Percentiles rank a stretch among this genome's conserved stretches.
These are phyloP conservation scores for Panagrolaimus sp. DNA, from an alignment of 1,140 invertebrate genomes.

Conservation along the genomic window DNA sequence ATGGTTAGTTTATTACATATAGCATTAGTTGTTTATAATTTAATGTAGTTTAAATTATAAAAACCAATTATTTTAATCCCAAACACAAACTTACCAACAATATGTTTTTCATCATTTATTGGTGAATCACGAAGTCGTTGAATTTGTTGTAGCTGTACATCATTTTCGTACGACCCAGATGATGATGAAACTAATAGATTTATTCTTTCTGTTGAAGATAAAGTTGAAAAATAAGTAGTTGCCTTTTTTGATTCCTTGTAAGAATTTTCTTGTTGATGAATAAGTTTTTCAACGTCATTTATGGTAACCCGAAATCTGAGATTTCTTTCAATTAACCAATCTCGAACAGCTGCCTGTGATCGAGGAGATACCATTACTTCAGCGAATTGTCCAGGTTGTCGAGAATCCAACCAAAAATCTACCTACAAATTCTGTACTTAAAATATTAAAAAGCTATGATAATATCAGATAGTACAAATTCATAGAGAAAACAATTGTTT, in stretches of 20 bases:
- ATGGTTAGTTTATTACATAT: no score
- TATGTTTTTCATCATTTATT: constrained; percentile 3
- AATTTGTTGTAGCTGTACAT: not conserved
- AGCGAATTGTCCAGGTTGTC: constrained; percentile 40
- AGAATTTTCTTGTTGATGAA: constrained; percentile 19
- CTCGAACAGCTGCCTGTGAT: constrained; percentile 20
- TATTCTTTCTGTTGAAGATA: no score
- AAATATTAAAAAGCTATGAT: no score
- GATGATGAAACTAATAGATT: no score
- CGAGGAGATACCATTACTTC: constrained; percentile 52
- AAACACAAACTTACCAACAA: no score
- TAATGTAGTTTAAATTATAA: no score
- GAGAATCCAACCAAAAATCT: constrained; percentile 52
- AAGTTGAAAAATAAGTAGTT: no score
- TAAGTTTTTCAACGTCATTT: constrained; percentile 2
- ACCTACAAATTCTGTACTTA: constrained; percentile 28
- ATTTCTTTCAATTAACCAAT: constrained; percentile 35
- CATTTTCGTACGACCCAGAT: no score
- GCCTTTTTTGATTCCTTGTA: constrained; percentile 43
- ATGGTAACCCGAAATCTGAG: constrained; percentile 48
- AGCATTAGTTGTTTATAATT: no score
- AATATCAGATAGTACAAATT: not conserved
- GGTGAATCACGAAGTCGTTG: not conserved
- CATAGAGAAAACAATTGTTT: not conserved
- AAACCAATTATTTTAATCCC: not conserved